Evolutionary conservation across 2,113 vertebrate species (phyloP).

Genomic region (Haemorhous mexicanus): DNA sequence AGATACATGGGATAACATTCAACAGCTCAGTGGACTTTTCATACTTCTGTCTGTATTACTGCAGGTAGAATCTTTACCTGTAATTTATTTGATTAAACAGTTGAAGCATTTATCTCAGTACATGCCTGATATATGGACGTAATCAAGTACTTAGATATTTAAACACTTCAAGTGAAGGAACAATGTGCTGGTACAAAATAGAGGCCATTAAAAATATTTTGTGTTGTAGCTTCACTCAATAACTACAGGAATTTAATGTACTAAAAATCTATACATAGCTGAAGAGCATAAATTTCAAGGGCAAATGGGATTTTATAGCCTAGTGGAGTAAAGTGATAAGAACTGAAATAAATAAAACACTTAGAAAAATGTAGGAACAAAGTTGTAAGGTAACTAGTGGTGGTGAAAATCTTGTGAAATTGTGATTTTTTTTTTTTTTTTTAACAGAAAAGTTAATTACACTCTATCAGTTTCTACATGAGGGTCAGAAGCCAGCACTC

Average conservation of each 20-base stretch:
- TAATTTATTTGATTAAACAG: background rate
- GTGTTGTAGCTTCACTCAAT: background rate
- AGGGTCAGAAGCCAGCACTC: background rate
- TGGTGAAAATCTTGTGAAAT: background rate
- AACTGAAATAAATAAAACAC: background rate
- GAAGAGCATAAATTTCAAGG: background rate
- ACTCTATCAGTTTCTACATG: background rate
- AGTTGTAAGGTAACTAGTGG: background rate
- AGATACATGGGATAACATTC: background rate
- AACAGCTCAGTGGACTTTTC: background rate
- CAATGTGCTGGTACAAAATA: background rate
- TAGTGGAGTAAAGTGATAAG: background rate
- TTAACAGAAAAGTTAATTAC: background rate
- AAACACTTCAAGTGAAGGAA: background rate
- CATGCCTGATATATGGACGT: background rate
- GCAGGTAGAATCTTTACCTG: background rate
- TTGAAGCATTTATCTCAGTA: background rate
- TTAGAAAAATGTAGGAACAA: background rate
- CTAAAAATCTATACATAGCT: background rate
- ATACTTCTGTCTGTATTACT: background rate
- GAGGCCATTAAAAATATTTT: background rate
- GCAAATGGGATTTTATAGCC: background rate
- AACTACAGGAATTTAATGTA: background rate
- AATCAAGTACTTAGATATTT: background rate
- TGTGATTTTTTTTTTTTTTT: background rate